Evolutionary conservation across 2,797 vertebrate species (phyloP).

Genomic region (Lagocephalus sceleratus): DNA sequence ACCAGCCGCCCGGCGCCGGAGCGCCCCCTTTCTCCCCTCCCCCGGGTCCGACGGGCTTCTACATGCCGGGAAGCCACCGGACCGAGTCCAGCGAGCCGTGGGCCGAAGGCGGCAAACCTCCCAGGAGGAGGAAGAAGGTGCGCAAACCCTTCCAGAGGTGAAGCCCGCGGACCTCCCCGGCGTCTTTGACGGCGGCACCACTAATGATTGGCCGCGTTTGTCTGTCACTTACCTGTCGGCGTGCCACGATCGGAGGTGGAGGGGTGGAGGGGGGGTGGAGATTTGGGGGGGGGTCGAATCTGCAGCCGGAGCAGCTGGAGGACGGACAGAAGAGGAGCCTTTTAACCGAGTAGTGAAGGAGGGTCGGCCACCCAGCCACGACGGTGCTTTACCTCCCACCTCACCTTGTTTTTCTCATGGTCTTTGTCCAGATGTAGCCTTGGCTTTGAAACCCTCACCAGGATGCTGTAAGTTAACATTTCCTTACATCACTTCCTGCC

Average conservation of each 20-base stretch:
- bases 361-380: slow-evolving; percentile 39
- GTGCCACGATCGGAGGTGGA: slow-evolving; percentile 47
- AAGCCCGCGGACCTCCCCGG: slow-evolving; percentile 47
- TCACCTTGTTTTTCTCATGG: slow-evolving; percentile 41
- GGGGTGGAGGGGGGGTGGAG: slow-evolving; percentile 26
- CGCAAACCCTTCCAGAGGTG: slow-evolving; percentile 91
- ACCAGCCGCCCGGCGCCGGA: slow-evolving; percentile 54
- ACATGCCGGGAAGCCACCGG: slow-evolving; percentile 61
- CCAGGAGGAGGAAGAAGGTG: slow-evolving; percentile 84
- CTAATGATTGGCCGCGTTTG: slow-evolving; percentile 59
- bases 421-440: slow-evolving; percentile 63
- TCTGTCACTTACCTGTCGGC: slow-evolving; percentile 56
- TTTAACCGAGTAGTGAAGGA: slow-evolving; percentile 43
- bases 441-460: slow-evolving; percentile 46
- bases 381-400: slow-evolving; percentile 59
- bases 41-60: slow-evolving; percentile 66
- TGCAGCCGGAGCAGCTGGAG: slow-evolving; percentile 42
- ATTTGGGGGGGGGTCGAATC: slow-evolving; percentile 22
- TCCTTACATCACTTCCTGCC: slow-evolving; percentile 58
- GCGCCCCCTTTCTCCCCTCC: slow-evolving; percentile 72
- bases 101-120: slow-evolving; percentile 71
- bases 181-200: slow-evolving; percentile 52
- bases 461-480: slow-evolving; percentile 52
- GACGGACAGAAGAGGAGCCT: slow-evolving; percentile 31
- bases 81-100: slow-evolving; percentile 69